Conservation (phyloP, 2,113 vertebrate genomes). For the Pelobates fuscus region DNA sequence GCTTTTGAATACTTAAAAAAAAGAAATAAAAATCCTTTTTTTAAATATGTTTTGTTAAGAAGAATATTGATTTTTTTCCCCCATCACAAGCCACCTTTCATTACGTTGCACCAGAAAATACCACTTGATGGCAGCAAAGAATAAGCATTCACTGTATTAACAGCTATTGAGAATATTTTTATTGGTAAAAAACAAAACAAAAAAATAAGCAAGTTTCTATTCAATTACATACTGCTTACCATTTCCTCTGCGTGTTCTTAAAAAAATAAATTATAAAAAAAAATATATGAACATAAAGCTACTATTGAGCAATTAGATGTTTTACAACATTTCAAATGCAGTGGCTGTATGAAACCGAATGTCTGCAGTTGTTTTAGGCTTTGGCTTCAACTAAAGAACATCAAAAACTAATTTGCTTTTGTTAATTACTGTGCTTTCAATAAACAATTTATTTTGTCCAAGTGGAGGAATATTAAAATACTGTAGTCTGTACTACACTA, state of each 20-base stretch:
- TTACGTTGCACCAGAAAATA: neutral
- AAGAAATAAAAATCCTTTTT: slow-evolving; percentile 23
- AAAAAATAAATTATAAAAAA: too few species aligned
- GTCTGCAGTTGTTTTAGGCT: neutral
- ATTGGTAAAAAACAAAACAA: neutral
- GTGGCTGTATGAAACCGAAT: neutral
- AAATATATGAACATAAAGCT: too few species aligned
- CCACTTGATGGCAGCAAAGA: slow-evolving; percentile 73
- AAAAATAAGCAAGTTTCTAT: slow-evolving; percentile 40
- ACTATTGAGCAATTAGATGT: slow-evolving; percentile 33
- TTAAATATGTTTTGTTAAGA: slow-evolving; percentile 34
- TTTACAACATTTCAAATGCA: slow-evolving; percentile 21
- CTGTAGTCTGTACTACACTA: neutral
- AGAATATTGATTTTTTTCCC: slow-evolving; percentile 7
- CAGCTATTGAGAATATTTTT: accelerated
- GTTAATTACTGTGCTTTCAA: neutral
- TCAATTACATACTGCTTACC: slow-evolving; percentile 47
- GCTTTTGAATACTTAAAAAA: slow-evolving; percentile 10
- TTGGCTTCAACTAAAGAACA: slow-evolving; percentile 21
- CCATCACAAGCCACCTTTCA: neutral
- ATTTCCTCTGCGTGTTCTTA: slow-evolving; percentile 49
- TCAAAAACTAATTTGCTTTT: slow-evolving; percentile 32
- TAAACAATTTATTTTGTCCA: slow-evolving; percentile 22
- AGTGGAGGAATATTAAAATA: neutral
- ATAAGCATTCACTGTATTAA: too few species aligned